Conservation (phyloP, 2,888 invertebrate genomes). For the Chelonus formosanus region DNA sequence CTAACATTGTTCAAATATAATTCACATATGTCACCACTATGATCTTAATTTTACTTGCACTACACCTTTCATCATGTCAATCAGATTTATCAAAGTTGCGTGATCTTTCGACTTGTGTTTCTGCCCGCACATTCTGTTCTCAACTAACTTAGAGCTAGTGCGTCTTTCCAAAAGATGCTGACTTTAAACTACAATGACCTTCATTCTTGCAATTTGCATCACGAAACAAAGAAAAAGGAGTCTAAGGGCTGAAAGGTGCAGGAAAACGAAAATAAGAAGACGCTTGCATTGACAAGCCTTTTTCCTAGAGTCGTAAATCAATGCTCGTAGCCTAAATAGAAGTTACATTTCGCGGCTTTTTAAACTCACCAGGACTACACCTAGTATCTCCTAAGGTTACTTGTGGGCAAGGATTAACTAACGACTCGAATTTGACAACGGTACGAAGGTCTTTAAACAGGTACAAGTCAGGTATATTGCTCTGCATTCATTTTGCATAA, state of each 20-base stretch:
- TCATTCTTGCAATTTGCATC: slow-evolving; percentile 59
- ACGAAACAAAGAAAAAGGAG: slow-evolving; percentile 25
- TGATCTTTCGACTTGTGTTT: too few species aligned
- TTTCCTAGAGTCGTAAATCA: slow-evolving; percentile 56
- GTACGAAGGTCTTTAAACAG: slow-evolving; percentile 22
- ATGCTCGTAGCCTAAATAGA: slow-evolving; percentile 41
- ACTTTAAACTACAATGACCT: slow-evolving; percentile 45
- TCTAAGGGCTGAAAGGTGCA: slow-evolving; percentile 21
- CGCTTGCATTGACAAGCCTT: slow-evolving; percentile 38
- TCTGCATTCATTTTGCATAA: slow-evolving; percentile 57
- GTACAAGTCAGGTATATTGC: slow-evolving; percentile 50
- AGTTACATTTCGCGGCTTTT: slow-evolving; percentile 17
- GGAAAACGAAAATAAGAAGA: slow-evolving; percentile 1
- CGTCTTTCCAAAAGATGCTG: slow-evolving; percentile 26
- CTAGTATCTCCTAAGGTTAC: slow-evolving; percentile 35
- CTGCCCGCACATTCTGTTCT: slow-evolving; percentile 48
- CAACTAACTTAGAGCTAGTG: slow-evolving; percentile 56
- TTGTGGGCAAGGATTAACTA: slow-evolving; percentile 39
- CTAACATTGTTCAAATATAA: slow-evolving; percentile 21
- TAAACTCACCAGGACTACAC: slow-evolving; percentile 25
- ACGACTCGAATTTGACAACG: slow-evolving; percentile 28
- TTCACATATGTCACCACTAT: slow-evolving; percentile 43
- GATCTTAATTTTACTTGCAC: too few species aligned
- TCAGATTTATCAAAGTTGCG: too few species aligned
- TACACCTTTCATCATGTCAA: too few species aligned